Percentiles rank a stretch among this genome's conserved stretches.
phyloP scores from a whole-genome alignment of 2,797 vertebrate species.

The Sternarchorhynchus goeldii region DNA sequence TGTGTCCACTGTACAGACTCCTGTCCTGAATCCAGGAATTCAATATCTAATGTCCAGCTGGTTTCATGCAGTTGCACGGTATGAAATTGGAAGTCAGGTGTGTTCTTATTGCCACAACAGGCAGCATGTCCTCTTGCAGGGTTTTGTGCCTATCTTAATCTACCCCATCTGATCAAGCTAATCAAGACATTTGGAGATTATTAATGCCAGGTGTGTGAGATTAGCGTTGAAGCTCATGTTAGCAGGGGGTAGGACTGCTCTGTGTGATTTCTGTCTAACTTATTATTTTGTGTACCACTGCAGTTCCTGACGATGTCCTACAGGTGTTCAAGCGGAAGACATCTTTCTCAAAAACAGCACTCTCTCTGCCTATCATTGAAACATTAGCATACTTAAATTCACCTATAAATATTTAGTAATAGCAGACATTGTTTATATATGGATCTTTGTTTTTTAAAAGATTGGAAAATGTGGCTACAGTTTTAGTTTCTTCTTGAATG shows the following conservation, averaged over 20 bases:
- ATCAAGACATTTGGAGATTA: slow-evolving; percentile 13
- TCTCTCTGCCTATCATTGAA: neutral
- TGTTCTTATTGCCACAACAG: no score
- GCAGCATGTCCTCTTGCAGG: neutral
- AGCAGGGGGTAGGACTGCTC: neutral
- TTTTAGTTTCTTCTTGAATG: slow-evolving; percentile 2
- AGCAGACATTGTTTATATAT: slow-evolving; percentile 4
- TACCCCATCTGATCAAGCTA: slow-evolving; percentile 24
- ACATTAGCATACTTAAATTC: neutral
- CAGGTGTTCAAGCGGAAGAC: neutral
- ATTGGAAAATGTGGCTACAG: neutral
- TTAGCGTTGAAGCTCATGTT: neutral
- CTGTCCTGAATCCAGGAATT: no score
- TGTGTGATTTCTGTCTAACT: neutral
- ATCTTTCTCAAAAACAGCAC: neutral
- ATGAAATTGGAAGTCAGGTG: neutral
- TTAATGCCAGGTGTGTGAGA: slow-evolving; percentile 27
- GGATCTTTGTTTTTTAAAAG: no score
- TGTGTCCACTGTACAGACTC: no score
- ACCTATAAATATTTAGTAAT: slow-evolving; percentile 9
- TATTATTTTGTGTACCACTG: neutral
- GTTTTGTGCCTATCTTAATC: slow-evolving; percentile 7
- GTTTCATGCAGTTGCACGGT: neutral
- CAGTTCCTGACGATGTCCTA: neutral
- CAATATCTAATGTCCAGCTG: neutral